These are phyloP conservation scores for Scolanthus callimorphus DNA, from an alignment of 92 coral and sea anemone species.

Conservation along the genomic window DNA sequence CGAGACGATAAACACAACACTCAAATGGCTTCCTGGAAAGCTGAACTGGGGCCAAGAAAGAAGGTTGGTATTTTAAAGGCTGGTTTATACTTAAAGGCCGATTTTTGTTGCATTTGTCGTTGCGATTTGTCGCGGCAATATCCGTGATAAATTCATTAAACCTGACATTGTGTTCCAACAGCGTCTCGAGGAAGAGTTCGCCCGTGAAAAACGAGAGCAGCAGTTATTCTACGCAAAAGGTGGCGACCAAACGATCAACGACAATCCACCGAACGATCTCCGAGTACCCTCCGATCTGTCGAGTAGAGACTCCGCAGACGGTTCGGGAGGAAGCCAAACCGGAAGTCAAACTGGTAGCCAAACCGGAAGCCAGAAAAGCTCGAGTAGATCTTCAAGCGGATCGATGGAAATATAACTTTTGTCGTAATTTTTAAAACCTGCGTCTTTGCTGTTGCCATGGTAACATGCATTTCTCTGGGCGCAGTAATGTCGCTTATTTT, in stretches of 20 bases:
- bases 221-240: conserved; percentile 92
- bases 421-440: too few species aligned
- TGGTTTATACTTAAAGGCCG: too few species aligned
- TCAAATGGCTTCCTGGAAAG: conserved; percentile 85
- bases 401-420: conserved; percentile 46
- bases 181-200: conserved; percentile 94
- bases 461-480: too few species aligned
- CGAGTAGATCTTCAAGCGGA: conserved; percentile 56
- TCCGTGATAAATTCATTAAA: too few species aligned
- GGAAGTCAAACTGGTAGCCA: conserved; percentile 35
- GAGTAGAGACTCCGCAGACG: conserved; percentile 56
- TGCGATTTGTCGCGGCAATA: too few species aligned
- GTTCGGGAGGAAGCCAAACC: too few species aligned
- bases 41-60: conserved; percentile 91
- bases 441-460: too few species aligned
- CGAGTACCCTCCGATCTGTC: conserved; percentile 38
- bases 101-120: too few species aligned
- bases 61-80: too few species aligned
- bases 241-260: conserved; percentile 11
- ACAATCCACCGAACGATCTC: conserved; percentile 36
- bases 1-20: conserved; percentile 87
- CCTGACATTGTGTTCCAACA: conserved; percentile 23
- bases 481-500: too few species aligned
- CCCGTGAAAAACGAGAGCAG: conserved; percentile 87
- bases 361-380: conserved; percentile 41